These are phyloP conservation scores for Poecilia velifera DNA, from an alignment of 2,797 vertebrate species.

Conservation along the genomic window DNA sequence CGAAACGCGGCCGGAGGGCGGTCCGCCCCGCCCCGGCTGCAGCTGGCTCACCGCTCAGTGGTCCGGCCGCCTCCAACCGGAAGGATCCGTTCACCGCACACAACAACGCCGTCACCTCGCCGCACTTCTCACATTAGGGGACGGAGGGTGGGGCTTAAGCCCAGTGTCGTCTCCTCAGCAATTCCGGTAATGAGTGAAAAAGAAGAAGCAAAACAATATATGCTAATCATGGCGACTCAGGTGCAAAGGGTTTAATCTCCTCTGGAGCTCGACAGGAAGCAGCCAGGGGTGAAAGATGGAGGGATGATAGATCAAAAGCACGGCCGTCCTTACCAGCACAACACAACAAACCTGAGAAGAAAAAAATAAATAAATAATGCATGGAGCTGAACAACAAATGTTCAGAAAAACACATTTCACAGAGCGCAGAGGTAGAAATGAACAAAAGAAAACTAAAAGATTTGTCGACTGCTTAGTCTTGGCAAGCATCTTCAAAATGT, in stretches of 20 bases:
- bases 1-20: conserved; percentile 62
- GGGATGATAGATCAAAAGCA: conserved; percentile 30
- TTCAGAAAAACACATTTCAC: background rate
- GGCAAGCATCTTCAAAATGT: background rate
- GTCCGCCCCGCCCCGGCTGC: conserved; percentile 53
- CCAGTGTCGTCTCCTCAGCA: conserved; percentile 40
- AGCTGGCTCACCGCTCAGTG: conserved; percentile 69
- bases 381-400: background rate
- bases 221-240: conserved; percentile 44
- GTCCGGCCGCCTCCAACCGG: conserved; percentile 55
- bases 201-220: conserved; percentile 4
- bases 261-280: conserved; percentile 20
- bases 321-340: background rate
- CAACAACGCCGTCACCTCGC: conserved; percentile 58
- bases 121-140: conserved; percentile 39
- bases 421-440: background rate
- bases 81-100: conserved; percentile 67
- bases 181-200: conserved; percentile 49
- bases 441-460: background rate
- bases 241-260: conserved; percentile 37
- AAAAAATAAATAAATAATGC: background rate
- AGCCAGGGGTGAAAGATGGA: conserved; percentile 9
- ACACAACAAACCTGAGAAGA: background rate
- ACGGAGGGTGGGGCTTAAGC: conserved; percentile 18
- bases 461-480: too few relatives aligned